A percentile compares a stretch with the other conserved stretches of the same genome.
Evolutionary conservation across 2,888 invertebrate species (phyloP).

Genomic region (Omphaloscelis lunosa): DNA sequence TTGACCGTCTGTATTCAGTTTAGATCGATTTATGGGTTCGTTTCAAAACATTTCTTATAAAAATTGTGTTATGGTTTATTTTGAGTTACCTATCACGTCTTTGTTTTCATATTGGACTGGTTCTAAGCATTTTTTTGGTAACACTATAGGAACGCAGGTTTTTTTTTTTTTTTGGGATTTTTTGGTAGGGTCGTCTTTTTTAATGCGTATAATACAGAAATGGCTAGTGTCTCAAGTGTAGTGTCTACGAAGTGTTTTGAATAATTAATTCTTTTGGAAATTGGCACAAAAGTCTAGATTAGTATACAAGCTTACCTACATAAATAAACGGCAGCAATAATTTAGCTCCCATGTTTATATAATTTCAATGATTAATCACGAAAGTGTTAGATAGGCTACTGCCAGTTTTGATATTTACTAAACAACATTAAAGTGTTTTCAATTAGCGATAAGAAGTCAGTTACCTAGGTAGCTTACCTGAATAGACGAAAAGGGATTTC

Average conservation of each 20-base stretch:
- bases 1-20: constrained; percentile 14
- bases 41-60: not conserved
- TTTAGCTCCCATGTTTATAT: not conserved
- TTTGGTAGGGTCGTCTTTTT: no score
- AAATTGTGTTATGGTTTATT: not conserved
- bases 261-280: not conserved
- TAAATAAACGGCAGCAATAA: not conserved
- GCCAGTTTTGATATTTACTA: not conserved
- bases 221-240: no score
- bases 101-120: constrained; percentile 1
- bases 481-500: not conserved
- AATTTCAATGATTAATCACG: not conserved
- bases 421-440: constrained; percentile 4
- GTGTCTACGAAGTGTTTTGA: not conserved
- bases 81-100: not conserved
- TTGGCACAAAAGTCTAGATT: not conserved
- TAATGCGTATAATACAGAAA: no score
- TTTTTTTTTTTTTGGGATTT: no score
- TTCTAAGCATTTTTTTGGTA: not conserved
- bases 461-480: not conserved
- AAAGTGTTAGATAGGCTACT: not conserved
- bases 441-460: not conserved
- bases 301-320: no score
- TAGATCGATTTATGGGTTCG: constrained; percentile 11
- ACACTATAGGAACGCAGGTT: no score